Conservation (phyloP, 2,888 invertebrate species). For the Ophioninae sp. region DNA sequence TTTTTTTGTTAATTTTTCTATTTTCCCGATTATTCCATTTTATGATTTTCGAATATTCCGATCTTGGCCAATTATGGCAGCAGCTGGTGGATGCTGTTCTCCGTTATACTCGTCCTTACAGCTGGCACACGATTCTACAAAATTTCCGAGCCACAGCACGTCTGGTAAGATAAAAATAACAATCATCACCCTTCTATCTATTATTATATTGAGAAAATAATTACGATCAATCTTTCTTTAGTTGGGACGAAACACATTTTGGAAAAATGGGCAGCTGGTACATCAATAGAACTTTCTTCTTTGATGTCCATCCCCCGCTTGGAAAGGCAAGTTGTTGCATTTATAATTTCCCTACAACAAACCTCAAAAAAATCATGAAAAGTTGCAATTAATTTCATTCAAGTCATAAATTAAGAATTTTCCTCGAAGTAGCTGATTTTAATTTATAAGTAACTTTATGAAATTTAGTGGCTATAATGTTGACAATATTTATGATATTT, state of each 20-base stretch:
- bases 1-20: neutral
- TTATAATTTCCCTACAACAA: no score
- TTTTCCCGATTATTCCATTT: no score
- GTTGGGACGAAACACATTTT: conserved; percentile 99
- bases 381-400: no score
- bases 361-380: no score
- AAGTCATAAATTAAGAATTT: no score
- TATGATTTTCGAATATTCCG: neutral
- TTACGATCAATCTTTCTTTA: conserved; percentile 79
- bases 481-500: no score
- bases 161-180: conserved; percentile 87
- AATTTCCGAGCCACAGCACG: conserved; percentile 95
- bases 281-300: conserved; percentile 97
- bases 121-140: conserved; percentile 92
- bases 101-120: conserved; percentile 85
- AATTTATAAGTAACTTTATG: no score
- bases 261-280: conserved; percentile 99
- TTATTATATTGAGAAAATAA: conserved; percentile 12
- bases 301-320: conserved; percentile 98
- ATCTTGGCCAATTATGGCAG: conserved; percentile 67
- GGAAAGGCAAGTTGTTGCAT: conserved; percentile 88
- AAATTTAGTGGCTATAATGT: no score
- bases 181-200: conserved; percentile 1
- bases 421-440: no score
- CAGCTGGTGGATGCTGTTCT: conserved; percentile 87